Percentiles rank a stretch among this genome's conserved stretches.
These are phyloP conservation scores for Thomomys bottae DNA, from an alignment of 2,113 vertebrate species.

Conservation along the genomic window DNA sequence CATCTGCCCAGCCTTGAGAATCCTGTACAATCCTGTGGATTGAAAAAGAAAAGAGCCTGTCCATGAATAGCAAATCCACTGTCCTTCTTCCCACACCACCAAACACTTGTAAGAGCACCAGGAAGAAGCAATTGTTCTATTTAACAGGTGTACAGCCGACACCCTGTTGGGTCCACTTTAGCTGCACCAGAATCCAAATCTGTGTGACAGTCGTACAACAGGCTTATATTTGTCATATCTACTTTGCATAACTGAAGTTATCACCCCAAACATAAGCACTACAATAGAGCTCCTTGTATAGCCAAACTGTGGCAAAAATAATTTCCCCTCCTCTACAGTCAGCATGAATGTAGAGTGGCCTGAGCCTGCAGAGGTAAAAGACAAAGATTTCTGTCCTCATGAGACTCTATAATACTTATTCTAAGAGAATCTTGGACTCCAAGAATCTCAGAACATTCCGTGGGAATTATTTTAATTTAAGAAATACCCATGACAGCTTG, in stretches of 20 bases:
- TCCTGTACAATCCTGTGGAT: background rate
- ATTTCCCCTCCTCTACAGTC: background rate
- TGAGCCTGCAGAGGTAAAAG: background rate
- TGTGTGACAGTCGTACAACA: background rate
- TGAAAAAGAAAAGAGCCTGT: background rate
- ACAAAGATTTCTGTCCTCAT: conserved; percentile 8
- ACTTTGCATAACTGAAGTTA: background rate
- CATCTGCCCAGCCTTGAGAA: background rate
- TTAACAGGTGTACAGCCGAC: conserved; percentile 45
- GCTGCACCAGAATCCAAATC: conserved; percentile 24
- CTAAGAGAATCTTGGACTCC: conserved; percentile 32
- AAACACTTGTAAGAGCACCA: conserved; percentile 53
- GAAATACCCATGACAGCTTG: conserved; percentile 64
- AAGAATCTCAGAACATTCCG: conserved; percentile 55
- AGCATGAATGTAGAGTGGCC: background rate
- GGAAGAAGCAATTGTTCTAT: conserved; percentile 52
- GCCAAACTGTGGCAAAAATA: background rate
- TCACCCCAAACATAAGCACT: background rate
- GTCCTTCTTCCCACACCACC: background rate
- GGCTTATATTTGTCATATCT: background rate
- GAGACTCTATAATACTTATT: conserved; percentile 20
- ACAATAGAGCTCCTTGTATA: background rate
- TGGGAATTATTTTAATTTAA: conserved; percentile 72
- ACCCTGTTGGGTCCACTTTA: conserved; percentile 7
- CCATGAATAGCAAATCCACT: background rate